Conservation (phyloP, 1,140 invertebrate genomes). For the Trinorchestia longiramus region DNA sequence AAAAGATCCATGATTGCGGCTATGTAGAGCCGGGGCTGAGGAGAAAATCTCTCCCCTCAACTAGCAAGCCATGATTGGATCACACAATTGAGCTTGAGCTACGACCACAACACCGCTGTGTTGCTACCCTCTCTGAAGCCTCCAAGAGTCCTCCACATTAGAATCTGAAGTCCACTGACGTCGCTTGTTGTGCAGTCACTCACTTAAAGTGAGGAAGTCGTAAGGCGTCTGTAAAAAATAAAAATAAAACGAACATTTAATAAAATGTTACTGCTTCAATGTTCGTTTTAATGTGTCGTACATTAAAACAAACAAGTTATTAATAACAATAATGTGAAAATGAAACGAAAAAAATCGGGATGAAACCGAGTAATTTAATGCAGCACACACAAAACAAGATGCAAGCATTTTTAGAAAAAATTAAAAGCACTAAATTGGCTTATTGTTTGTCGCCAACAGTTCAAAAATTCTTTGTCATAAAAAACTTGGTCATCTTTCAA, state of each 20-base stretch:
- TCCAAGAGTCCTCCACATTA: not conserved
- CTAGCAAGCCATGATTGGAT: not conserved
- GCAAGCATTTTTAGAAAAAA: not conserved
- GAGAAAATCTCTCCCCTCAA: not conserved
- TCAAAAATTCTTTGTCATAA: not conserved
- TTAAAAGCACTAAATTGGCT: too few relatives aligned
- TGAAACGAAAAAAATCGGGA: too few relatives aligned
- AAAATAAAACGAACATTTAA: not conserved
- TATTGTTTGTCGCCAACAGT: not conserved
- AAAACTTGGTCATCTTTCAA: not conserved
- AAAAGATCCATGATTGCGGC: slow-evolving; percentile 41
- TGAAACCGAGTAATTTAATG: too few relatives aligned
- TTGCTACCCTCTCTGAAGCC: not conserved
- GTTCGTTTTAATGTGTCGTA: not conserved
- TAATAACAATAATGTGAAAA: too few relatives aligned
- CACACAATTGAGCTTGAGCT: not conserved
- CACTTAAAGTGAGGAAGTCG: not conserved
- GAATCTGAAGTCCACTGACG: not conserved
- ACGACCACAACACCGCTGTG: slow-evolving; percentile 21
- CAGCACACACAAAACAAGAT: not conserved
- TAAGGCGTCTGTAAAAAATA: not conserved
- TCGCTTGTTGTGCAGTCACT: not conserved
- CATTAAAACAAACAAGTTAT: too few relatives aligned
- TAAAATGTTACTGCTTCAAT: not conserved
- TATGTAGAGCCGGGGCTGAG: not conserved